Base-by-base conservation (phyloP, 1,140 invertebrate species). In the Lineus longissimus region DNA sequence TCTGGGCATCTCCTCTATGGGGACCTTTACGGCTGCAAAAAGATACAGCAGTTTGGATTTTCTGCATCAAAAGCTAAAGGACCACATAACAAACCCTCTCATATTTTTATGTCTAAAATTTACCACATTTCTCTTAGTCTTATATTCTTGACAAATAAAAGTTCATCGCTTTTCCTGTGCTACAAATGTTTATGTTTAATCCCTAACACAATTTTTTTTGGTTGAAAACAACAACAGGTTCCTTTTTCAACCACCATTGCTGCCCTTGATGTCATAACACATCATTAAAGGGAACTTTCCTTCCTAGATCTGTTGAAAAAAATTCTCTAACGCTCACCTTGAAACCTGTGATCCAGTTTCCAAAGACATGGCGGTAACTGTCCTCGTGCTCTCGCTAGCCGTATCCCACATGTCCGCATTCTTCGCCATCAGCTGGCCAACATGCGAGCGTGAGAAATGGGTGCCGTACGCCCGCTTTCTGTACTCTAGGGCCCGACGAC, bases 381-480 rank as follows among this genome's bases (percentile, higher is more conserved):
- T 68, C 57, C 61, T 65, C n/a, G 67, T 59, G 9, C 64, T 62
- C 23, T 47, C n/a, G 61, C 64, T 64, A 15, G 57, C 56, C 7
- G 45, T 55, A 55, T 80, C 78, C 77, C 78, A 79, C 51, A 70
- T 66, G 0, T 73, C 70, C 22, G 69, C 67, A 58, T 80, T 73
- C 66, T 74, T 69, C 2, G 77, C 74, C 62, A 78, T 55, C 56
- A 81, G 68, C 69, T 81, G 79, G 9, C 69, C 74, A 27, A 77
- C 54, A 63, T 79, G 79, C 55, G 73, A 72, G 2, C 78, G 66
- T 7, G 76, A 79, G 71, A 81, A 81, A 63, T 81, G 78, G 0
- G 78, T 78, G 0, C 78, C 78, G 33, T 76, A 69, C 0, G 77
- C 75, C 27, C 78, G 67, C 25, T 73, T 73, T 6, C 73, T 67